phyloP scores from a whole-genome alignment of 1,140 invertebrate species.

The Tribolium madens region DNA sequence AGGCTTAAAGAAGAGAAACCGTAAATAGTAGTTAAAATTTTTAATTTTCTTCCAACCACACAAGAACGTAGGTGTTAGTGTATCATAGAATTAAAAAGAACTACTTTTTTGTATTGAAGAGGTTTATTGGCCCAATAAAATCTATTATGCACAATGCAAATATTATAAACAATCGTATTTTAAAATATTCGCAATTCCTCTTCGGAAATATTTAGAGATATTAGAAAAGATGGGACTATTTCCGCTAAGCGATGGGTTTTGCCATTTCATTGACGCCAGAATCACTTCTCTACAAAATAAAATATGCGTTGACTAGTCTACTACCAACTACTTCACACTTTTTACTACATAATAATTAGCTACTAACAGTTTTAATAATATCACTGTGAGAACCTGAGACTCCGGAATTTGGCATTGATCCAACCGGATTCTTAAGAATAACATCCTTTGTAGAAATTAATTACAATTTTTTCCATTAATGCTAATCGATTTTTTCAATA shows the following conservation, averaged over 20 bases:
- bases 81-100: no score
- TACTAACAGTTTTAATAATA: neutral
- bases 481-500: slow-evolving; percentile 1
- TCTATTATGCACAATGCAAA: no score
- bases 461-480: slow-evolving; percentile 10
- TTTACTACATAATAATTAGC: neutral
- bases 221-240: neutral
- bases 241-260: neutral
- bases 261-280: neutral
- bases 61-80: no score
- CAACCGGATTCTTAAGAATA: slow-evolving; percentile 13
- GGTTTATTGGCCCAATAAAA: no score
- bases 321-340: neutral
- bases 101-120: no score
- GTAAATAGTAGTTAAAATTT: no score
- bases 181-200: no score
- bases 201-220: neutral
- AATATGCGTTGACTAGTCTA: neutral
- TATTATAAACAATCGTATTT: no score
- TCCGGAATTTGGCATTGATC: slow-evolving; percentile 22
- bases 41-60: no score
- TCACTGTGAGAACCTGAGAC: neutral
- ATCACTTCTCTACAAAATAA: neutral
- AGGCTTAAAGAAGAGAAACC: no score
- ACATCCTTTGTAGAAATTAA: slow-evolving; percentile 24